phyloP scores from a whole-genome alignment of 2,797 vertebrate species.

The Eurystomus glaucurus region DNA sequence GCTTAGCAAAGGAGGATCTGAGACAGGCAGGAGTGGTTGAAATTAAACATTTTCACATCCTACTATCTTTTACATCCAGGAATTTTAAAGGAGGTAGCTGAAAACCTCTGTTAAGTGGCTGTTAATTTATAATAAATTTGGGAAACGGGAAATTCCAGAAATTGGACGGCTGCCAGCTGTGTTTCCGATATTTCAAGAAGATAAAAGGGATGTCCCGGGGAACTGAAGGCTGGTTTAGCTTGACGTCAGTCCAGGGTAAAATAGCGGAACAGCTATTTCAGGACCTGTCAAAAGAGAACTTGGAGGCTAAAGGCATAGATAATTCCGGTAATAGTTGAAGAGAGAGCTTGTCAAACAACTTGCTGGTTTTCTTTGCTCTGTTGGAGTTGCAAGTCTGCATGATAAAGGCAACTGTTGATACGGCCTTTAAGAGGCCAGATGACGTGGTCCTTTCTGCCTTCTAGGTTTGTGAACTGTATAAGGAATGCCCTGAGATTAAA shows the following conservation, averaged over 20 bases:
- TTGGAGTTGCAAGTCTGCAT: neutral
- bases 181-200: constrained; percentile 57
- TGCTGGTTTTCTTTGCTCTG: neutral
- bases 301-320: constrained; percentile 30
- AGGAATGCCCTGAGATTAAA: constrained; percentile 41
- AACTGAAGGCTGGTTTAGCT: constrained; percentile 39
- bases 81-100: constrained; percentile 37
- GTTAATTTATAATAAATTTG: constrained; percentile 51
- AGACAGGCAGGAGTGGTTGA: neutral
- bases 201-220: constrained; percentile 37
- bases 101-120: constrained; percentile 14
- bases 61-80: neutral
- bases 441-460: neutral
- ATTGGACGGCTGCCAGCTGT: constrained; percentile 41
- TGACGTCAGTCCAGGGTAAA: constrained; percentile 36
- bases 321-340: constrained; percentile 1
- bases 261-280: constrained; percentile 53
- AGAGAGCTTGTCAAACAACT: neutral
- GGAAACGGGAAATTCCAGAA: constrained; percentile 61
- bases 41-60: constrained; percentile 30
- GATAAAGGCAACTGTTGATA: constrained; percentile 11
- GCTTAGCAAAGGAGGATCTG: neutral
- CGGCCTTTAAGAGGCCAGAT: neutral
- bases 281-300: constrained; percentile 30
- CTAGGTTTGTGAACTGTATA: neutral